Percentiles rank a stretch among this genome's conserved stretches.
Evolutionary conservation across 2,797 vertebrate species (phyloP).

Genomic region (Danio choprae): DNA sequence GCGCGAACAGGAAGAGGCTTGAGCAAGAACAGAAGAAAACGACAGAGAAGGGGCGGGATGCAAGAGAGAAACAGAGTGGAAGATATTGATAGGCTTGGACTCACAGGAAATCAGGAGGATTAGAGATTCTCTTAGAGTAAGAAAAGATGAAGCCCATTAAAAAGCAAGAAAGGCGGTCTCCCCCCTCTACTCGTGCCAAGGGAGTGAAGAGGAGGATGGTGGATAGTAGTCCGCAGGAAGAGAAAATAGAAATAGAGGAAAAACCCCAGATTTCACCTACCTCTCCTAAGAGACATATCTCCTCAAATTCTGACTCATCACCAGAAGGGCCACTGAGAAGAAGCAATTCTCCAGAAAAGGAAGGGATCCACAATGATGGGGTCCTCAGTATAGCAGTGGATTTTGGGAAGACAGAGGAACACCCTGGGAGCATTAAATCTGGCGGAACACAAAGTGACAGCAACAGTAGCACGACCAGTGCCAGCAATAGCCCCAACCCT

Average conservation of each 20-base stretch:
- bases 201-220: slow-evolving; percentile 79
- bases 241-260: slow-evolving; percentile 79
- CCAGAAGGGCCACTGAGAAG: slow-evolving; percentile 66
- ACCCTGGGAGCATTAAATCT: slow-evolving; percentile 46
- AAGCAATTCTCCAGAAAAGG: slow-evolving; percentile 66
- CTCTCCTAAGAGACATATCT: slow-evolving; percentile 71
- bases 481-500: slow-evolving; percentile 81
- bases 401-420: slow-evolving; percentile 66
- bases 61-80: slow-evolving; percentile 61
- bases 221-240: slow-evolving; percentile 76
- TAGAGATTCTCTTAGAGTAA: slow-evolving; percentile 67
- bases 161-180: slow-evolving; percentile 83
- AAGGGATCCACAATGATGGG: slow-evolving; percentile 66
- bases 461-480: slow-evolving; percentile 77
- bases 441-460: slow-evolving; percentile 60
- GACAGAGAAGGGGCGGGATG: slow-evolving; percentile 56
- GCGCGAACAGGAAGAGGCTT: slow-evolving; percentile 53
- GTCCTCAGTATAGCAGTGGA: slow-evolving; percentile 61
- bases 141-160: slow-evolving; percentile 88
- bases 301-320: slow-evolving; percentile 72
- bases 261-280: slow-evolving; percentile 68
- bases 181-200: slow-evolving; percentile 86
- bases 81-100: slow-evolving; percentile 61
- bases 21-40: slow-evolving; percentile 56
- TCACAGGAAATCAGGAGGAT: slow-evolving; percentile 63